Conservation (phyloP, 2,888 invertebrate species). For the Morpho achilles region DNA sequence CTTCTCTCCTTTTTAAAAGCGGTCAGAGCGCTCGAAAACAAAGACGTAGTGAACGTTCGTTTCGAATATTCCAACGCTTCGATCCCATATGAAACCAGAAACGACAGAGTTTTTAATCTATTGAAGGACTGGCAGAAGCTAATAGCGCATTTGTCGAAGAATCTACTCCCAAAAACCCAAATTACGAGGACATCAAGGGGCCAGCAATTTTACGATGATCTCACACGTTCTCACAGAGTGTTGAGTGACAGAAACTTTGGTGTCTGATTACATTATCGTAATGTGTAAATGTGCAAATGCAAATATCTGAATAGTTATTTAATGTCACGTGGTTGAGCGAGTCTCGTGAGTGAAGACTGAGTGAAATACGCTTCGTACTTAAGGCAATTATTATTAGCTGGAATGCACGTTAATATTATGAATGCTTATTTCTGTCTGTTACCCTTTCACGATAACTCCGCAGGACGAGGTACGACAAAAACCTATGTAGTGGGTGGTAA, state of each 20-base stretch:
- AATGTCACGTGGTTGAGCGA: too few species aligned
- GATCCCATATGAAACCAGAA: slow-evolving; percentile 53
- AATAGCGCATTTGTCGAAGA: slow-evolving; percentile 59
- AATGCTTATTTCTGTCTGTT: too few species aligned
- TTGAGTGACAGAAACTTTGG: slow-evolving; percentile 32
- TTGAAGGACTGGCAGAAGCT: slow-evolving; percentile 66
- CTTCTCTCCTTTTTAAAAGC: slow-evolving; percentile 50
- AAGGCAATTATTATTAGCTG: too few species aligned
- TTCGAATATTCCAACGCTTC: slow-evolving; percentile 61
- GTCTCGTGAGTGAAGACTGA: too few species aligned
- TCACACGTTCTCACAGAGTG: slow-evolving; percentile 59
- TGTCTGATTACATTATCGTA: too few species aligned
- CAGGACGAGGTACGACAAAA: too few species aligned
- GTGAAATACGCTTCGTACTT: too few species aligned
- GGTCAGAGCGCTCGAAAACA: slow-evolving; percentile 37
- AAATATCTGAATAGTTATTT: too few species aligned
- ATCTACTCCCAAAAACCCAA: slow-evolving; percentile 57
- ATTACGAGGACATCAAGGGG: slow-evolving; percentile 62
- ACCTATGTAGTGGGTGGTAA: too few species aligned
- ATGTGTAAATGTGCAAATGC: too few species aligned
- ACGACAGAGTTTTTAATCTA: slow-evolving; percentile 49
- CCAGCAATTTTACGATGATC: slow-evolving; percentile 56
- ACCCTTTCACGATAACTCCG: too few species aligned
- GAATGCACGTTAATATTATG: too few species aligned
- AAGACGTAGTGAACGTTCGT: slow-evolving; percentile 55